phyloP scores from a whole-genome alignment of 1,140 invertebrate species.

The Pissodes strobi region DNA sequence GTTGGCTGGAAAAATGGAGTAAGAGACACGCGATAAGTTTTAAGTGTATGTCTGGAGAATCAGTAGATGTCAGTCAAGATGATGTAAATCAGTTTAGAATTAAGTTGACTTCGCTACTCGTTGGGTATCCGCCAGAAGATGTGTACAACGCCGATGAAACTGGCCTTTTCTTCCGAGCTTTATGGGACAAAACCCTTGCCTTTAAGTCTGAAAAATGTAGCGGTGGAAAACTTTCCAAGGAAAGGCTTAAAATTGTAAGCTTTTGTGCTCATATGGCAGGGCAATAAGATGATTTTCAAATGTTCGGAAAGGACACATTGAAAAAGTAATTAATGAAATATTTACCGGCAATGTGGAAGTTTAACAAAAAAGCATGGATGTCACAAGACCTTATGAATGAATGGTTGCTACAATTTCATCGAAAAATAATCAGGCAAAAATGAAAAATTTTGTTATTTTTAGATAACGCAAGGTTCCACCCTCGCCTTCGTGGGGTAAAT shows the following conservation, averaged over 20 bases:
- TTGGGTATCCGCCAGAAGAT: too few relatives aligned
- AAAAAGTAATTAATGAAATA: slow-evolving; percentile 23
- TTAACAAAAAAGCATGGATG: slow-evolving; percentile 44
- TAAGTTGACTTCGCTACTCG: slow-evolving; percentile 14
- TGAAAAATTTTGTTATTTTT: too few relatives aligned
- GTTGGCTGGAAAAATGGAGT: too few relatives aligned
- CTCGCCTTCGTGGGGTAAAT: slow-evolving; percentile 37
- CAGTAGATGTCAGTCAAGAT: slow-evolving; percentile 42
- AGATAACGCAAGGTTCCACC: slow-evolving; percentile 48
- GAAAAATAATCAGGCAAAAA: slow-evolving; percentile 41
- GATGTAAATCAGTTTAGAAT: slow-evolving; percentile 21
- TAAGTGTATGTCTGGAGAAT: slow-evolving; percentile 53
- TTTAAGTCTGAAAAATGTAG: too few relatives aligned
- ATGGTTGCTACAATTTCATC: slow-evolving; percentile 47
- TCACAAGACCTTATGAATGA: slow-evolving; percentile 37
- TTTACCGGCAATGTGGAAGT: slow-evolving; percentile 33
- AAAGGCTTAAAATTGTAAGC: slow-evolving; percentile 55
- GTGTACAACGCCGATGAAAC: too few relatives aligned
- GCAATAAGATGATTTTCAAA: slow-evolving; percentile 46
- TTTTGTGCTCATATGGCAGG: slow-evolving; percentile 52
- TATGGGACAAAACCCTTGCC: slow-evolving; percentile 42
- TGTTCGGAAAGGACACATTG: slow-evolving; percentile 35
- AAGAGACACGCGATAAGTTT: slow-evolving; percentile 44
- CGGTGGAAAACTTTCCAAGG: too few relatives aligned
- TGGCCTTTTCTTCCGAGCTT: too few relatives aligned